Conservation (phyloP, 2,797 vertebrate genomes). For the Neosilurus mollespiculum region DNA sequence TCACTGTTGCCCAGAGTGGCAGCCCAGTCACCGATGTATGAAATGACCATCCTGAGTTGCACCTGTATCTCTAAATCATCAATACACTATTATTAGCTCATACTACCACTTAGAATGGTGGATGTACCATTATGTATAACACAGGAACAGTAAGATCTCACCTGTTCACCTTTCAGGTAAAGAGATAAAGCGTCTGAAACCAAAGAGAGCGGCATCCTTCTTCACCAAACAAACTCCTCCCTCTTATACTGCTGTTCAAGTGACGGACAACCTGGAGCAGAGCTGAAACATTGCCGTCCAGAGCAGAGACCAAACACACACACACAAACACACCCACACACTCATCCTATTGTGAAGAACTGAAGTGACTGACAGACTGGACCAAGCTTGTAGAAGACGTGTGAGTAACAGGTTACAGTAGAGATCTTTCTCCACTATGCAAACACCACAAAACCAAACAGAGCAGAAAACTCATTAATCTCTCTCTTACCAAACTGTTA, state of each 20-base stretch:
- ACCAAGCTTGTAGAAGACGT: constrained; percentile 64
- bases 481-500: constrained; percentile 11
- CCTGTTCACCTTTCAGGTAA: constrained; percentile 71
- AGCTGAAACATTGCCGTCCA: constrained; percentile 66
- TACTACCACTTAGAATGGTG: neutral
- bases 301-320: constrained; percentile 72
- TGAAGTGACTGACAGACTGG: constrained; percentile 62
- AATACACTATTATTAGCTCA: neutral
- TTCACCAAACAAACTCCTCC: constrained; percentile 78
- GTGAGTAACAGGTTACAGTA: constrained; percentile 4
- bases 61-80: neutral
- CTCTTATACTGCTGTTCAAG: constrained; percentile 80
- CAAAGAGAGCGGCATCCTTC: constrained; percentile 85
- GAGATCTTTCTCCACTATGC: constrained; percentile 16
- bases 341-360: constrained; percentile 54
- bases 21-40: neutral
- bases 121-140: neutral
- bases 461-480: neutral
- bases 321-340: constrained; percentile 59
- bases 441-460: constrained; percentile 12
- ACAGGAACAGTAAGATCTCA: neutral
- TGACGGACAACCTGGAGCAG: constrained; percentile 77
- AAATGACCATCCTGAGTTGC: neutral
- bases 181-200: constrained; percentile 87
- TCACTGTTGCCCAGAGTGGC: too few relatives aligned